phyloP scores from a whole-genome alignment of 1,140 invertebrate genomes.

The Acromyrmex echinatior region DNA sequence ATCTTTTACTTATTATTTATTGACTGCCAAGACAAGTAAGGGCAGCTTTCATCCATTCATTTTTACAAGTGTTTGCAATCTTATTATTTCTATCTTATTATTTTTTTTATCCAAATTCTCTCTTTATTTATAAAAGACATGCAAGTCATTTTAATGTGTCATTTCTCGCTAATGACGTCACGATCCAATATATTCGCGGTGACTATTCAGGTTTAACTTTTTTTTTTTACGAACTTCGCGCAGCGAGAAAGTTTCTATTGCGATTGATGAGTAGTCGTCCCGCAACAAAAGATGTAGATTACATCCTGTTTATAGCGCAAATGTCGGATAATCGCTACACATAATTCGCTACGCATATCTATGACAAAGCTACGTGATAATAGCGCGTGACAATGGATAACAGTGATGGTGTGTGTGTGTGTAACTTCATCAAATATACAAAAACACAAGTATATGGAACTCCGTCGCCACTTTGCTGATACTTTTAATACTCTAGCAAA shows the following conservation, averaged over 20 bases:
- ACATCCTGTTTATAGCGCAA: not conserved
- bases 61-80: no score
- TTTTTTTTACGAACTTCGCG: conserved; percentile 45
- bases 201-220: not conserved
- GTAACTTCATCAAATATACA: conserved; percentile 79
- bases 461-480: conserved; percentile 71
- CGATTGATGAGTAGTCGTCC: conserved; percentile 54
- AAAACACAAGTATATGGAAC: conserved; percentile 76
- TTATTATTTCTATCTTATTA: no score
- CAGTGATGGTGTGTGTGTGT: conserved; percentile 79
- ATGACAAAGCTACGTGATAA: conserved; percentile 70
- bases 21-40: no score
- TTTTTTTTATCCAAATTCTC: no score
- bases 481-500: conserved; percentile 68
- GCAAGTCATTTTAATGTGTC: no score
- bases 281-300: conserved; percentile 24
- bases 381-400: conserved; percentile 80
- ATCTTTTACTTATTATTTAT: no score
- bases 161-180: no score
- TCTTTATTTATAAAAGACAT: no score
- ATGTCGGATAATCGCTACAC: conserved; percentile 40
- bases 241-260: conserved; percentile 29
- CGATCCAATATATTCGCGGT: no score
- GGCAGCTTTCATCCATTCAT: no score
- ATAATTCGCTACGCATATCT: conserved; percentile 56